phyloP scores from a whole-genome alignment of 2,888 invertebrate genomes.

The Platynereis dumerilii region DNA sequence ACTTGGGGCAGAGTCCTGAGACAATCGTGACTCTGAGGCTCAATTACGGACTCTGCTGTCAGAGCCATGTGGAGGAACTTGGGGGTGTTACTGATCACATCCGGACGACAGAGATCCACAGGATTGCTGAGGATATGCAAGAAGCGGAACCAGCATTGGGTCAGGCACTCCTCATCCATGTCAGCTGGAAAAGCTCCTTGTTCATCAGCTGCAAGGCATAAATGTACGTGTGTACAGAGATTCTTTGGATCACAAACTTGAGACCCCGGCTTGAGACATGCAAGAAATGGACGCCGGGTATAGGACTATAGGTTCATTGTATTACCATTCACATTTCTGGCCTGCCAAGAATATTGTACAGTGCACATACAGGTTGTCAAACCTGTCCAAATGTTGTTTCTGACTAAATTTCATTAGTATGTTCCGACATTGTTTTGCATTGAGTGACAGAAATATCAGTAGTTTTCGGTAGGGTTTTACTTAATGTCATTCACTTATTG shows the following conservation, averaged over 20 bases:
- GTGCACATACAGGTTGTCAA: too few relatives aligned
- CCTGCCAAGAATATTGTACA: too few relatives aligned
- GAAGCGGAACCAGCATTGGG: constrained; percentile 95
- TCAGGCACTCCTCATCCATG: constrained; percentile 85
- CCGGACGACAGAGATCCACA: constrained; percentile 73
- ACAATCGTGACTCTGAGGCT: constrained; percentile 82
- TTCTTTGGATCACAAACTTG: background rate
- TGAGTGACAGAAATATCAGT: too few relatives aligned
- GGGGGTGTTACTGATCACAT: constrained; percentile 77
- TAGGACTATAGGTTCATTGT: too few relatives aligned
- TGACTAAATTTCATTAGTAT: too few relatives aligned
- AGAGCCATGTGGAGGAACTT: constrained; percentile 83
- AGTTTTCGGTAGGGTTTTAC: too few relatives aligned
- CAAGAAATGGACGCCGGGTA: too few relatives aligned
- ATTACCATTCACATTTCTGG: too few relatives aligned
- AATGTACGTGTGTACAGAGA: background rate
- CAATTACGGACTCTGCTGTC: constrained; percentile 76
- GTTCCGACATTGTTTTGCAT: too few relatives aligned
- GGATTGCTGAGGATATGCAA: constrained; percentile 94
- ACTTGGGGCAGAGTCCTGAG: constrained; percentile 75
- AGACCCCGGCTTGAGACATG: background rate
- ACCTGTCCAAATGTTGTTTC: too few relatives aligned
- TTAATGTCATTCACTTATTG: too few relatives aligned
- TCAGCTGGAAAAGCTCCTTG: constrained; percentile 73
- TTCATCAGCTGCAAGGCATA: constrained; percentile 65